Evolutionary conservation across 2,797 vertebrate species (phyloP), one percentile per base, ranked within the genome.

Genomic region (Crypturellus tataupa): DNA sequence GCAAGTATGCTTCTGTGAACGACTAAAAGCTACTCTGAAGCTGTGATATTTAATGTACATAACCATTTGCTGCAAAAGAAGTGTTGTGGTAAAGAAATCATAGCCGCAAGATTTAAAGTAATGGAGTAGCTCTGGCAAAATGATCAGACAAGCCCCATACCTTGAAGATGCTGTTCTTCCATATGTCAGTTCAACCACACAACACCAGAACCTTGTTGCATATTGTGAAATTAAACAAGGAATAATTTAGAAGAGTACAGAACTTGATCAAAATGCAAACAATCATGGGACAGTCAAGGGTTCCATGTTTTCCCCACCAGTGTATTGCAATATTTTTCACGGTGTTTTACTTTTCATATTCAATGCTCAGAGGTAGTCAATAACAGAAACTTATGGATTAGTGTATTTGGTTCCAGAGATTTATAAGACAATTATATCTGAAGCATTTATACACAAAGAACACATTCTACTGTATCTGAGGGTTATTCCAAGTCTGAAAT

Each of bases 1-100:
- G 15, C n/a, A 94, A 87, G 88, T 76, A 35, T 65, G 44, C 35
- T 83, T 44, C 17, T 95, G 75, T 81, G 59, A 42, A 33, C 77
- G 51, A 93, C 70, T 85, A 73, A 72, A 89, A 31, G 27, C 76
- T 39, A 69, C 20, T 23, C 25, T 86, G 71, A 87, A 85, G 37
- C 12, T 12, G 58, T 59, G 19, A 12, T 29, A 62, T 78, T 79
- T 51, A 60, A 10, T 7, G 14, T 14, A 55, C 15, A 31, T 16
- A 86, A 17, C 3, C 15, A 55, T 73, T 85, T 93, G 77, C 62
- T 81, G 5, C 46, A 69, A 90, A 67, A 59, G 7, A 86, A 67
- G 4, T 65, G 31, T 37, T 77, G 20, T 9, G 29, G 44, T 8
- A 81, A 33, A 39, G 63, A 89, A 67, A 37, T 31, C 9, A 33